A percentile compares a stretch with the other conserved stretches of the same genome.
phyloP scores from a whole-genome alignment of 2,888 invertebrate genomes.

The Caenorhabditis sp. region DNA sequence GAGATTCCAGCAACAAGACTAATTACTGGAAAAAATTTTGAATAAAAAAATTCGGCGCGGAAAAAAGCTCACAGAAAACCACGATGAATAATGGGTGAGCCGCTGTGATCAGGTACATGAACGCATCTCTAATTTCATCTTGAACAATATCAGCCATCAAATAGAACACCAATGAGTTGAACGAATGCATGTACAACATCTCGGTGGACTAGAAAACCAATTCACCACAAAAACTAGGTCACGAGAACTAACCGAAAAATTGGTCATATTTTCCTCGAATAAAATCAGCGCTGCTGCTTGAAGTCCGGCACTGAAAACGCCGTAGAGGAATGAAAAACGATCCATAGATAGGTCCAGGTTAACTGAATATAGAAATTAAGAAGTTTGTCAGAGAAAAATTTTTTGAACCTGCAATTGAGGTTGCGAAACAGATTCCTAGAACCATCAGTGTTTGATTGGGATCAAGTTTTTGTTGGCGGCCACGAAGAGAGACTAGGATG shows the following conservation, averaged over 20 bases:
- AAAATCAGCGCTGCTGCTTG: constrained; percentile 49
- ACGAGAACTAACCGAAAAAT: constrained; percentile 16
- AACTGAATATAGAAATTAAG: constrained; percentile 42
- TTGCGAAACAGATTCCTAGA: constrained; percentile 43
- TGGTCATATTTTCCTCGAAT: constrained; percentile 43
- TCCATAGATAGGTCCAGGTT: constrained; percentile 63
- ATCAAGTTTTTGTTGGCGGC: constrained; percentile 28
- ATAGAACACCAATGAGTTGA: constrained; percentile 67
- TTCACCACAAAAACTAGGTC: not conserved
- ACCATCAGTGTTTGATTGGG: constrained; percentile 35
- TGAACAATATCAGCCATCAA: constrained; percentile 65
- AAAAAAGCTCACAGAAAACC: constrained; percentile 37
- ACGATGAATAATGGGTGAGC: constrained; percentile 60
- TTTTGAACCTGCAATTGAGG: constrained; percentile 48
- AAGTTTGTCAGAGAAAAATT: not conserved
- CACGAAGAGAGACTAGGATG: constrained; percentile 24
- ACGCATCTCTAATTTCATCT: constrained; percentile 69
- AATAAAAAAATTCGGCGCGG: not conserved
- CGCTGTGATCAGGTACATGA: constrained; percentile 67
- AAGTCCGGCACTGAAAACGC: constrained; percentile 51
- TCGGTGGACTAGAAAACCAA: constrained; percentile 51
- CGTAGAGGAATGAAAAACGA: constrained; percentile 63
- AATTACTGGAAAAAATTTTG: not conserved
- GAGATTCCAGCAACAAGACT: not conserved
- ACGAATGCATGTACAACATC: constrained; percentile 66